Conservation (phyloP, 2,888 invertebrate species). For the Apotomis turbidana region DNA sequence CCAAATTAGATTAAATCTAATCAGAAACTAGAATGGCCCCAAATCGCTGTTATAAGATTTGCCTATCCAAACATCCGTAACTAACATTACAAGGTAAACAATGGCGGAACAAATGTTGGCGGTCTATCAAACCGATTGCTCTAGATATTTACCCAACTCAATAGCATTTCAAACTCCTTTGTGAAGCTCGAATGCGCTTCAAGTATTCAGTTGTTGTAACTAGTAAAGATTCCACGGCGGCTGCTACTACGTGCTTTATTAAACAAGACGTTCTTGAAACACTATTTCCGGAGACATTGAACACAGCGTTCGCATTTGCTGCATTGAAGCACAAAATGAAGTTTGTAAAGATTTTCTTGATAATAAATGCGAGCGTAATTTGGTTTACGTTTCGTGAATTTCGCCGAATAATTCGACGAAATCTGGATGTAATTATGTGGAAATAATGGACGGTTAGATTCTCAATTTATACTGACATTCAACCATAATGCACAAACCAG, state of each 20-base stretch:
- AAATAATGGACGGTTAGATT: too few species aligned
- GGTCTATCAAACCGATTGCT: constrained; percentile 24
- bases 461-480: too few species aligned
- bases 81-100: constrained; percentile 12
- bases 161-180: constrained; percentile 23
- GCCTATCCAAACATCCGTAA: constrained; percentile 11
- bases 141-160: constrained; percentile 18
- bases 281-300: constrained; percentile 26
- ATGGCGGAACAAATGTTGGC: constrained; percentile 12
- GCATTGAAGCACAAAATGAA: constrained; percentile 13
- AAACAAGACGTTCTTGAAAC: constrained; percentile 22
- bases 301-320: constrained; percentile 29
- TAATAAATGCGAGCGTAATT: constrained; percentile 16
- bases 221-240: constrained; percentile 27
- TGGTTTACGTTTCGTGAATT: not conserved
- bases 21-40: not conserved
- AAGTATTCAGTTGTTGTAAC: constrained; percentile 30
- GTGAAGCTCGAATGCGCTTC: constrained; percentile 8
- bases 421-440: not conserved
- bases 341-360: constrained; percentile 12
- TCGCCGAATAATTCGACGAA: not conserved
- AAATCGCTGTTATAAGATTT: not conserved
- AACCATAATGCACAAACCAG: too few species aligned
- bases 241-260: constrained; percentile 29
- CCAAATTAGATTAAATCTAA: not conserved